These are phyloP conservation scores for Sebastes hopkinsi DNA, from an alignment of 2,797 vertebrate genomes.

Conservation along the genomic window DNA sequence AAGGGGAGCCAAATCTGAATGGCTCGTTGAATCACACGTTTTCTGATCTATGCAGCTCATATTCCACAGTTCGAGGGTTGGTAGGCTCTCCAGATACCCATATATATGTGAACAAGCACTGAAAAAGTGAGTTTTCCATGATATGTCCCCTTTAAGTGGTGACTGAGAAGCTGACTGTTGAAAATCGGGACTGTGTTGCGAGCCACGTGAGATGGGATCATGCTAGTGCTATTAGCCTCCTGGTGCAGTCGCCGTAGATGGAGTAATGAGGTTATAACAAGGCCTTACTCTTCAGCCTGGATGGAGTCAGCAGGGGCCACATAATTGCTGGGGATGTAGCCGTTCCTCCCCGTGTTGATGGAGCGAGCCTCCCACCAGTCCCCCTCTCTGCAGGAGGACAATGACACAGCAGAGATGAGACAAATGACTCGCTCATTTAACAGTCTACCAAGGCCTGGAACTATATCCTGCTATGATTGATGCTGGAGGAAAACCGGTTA, in stretches of 20 bases:
- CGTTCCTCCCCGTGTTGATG: conserved; percentile 94
- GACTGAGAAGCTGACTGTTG: not conserved
- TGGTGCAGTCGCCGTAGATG: not conserved
- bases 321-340: conserved; percentile 98
- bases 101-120: not conserved
- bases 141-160: not conserved
- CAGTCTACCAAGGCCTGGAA: not conserved
- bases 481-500: not conserved
- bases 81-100: not conserved
- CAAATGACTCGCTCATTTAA: conserved; percentile 3
- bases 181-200: not conserved
- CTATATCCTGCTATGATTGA: conserved; percentile 10
- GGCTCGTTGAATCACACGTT: not conserved
- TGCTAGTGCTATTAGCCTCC: conserved; percentile 17
- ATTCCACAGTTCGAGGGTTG: accelerated
- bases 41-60: not conserved
- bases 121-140: not conserved
- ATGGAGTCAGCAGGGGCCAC: conserved; percentile 98
- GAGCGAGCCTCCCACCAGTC: conserved; percentile 99
- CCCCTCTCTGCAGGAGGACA: conserved; percentile 86
- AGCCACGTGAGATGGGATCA: conserved; percentile 19
- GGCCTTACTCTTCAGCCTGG: conserved; percentile 96
- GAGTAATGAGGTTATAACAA: conserved; percentile 42
- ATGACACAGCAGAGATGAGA: conserved; percentile 22
- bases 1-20: too few relatives aligned